These are phyloP conservation scores for Ophiothrix spiculata DNA, from an alignment of 35 echinoderm and acorn worm species.

Conservation along the genomic window DNA sequence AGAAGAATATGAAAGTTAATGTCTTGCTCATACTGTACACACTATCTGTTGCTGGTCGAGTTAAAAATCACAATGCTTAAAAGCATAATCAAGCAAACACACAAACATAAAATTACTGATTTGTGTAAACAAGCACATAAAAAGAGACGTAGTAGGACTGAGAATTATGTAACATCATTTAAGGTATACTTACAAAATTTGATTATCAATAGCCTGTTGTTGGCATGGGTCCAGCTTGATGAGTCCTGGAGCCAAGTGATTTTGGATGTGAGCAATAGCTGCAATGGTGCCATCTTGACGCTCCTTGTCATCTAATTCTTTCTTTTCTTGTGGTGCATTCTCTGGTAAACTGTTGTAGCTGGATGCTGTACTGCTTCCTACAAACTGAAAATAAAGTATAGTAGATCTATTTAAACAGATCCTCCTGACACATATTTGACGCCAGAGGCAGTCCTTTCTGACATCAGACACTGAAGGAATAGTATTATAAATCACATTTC, in stretches of 20 bases:
- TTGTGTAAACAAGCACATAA: background rate
- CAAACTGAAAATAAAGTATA: slow-evolving; percentile 22
- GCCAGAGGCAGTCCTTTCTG: too few relatives aligned
- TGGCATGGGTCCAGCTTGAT: slow-evolving; percentile 49
- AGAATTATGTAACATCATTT: too few relatives aligned
- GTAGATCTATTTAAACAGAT: too few relatives aligned
- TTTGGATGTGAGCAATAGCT: slow-evolving; percentile 61
- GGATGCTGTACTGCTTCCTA: slow-evolving; percentile 54
- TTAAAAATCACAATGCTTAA: too few relatives aligned
- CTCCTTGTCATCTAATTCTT: slow-evolving; percentile 81
- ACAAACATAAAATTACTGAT: background rate
- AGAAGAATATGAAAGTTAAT: too few relatives aligned
- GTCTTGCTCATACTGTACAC: too few relatives aligned
- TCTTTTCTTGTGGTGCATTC: slow-evolving; percentile 63
- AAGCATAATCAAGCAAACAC: background rate
- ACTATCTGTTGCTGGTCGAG: too few relatives aligned
- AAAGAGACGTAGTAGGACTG: too few relatives aligned
- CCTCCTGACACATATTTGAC: too few relatives aligned
- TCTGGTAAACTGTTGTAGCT: slow-evolving; percentile 67
- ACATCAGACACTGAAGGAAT: too few relatives aligned
- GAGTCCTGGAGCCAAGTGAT: slow-evolving; percentile 47
- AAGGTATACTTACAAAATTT: slow-evolving; percentile 57
- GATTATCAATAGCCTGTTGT: slow-evolving; percentile 66
- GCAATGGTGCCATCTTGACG: slow-evolving; percentile 54
- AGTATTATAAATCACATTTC: too few relatives aligned